A percentile compares a stretch with the other conserved stretches of the same genome.
These are phyloP conservation scores for Nannoperca australis DNA, from an alignment of 2,797 vertebrate genomes.

Conservation along the genomic window DNA sequence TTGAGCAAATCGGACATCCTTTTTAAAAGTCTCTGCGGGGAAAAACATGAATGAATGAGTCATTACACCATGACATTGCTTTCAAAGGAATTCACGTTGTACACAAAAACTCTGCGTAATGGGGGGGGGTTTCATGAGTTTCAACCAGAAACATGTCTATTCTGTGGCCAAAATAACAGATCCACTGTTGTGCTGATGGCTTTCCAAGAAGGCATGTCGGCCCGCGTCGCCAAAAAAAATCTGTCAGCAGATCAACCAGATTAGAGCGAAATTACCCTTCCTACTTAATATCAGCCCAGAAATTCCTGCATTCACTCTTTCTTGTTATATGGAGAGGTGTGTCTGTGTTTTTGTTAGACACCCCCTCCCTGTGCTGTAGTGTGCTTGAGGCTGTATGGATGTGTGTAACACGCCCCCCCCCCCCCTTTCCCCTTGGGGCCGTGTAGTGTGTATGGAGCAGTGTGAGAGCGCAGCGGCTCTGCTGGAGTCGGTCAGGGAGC, in stretches of 20 bases:
- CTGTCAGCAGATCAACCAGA: slow-evolving; percentile 10
- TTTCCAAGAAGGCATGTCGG: background rate
- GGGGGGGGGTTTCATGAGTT: background rate
- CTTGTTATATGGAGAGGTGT: slow-evolving; percentile 27
- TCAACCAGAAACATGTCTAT: background rate
- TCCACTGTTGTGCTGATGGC: background rate
- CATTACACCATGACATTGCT: background rate
- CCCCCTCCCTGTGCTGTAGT: slow-evolving; percentile 31
- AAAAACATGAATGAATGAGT: slow-evolving; percentile 21
- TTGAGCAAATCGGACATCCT: background rate
- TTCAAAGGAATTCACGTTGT: background rate
- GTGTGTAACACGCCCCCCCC: slow-evolving; percentile 75
- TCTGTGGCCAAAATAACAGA: background rate
- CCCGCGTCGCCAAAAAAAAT: slow-evolving; percentile 3
- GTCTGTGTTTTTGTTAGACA: slow-evolving; percentile 45
- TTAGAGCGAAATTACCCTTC: background rate
- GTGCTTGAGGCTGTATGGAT: slow-evolving; percentile 33
- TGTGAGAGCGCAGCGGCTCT: slow-evolving; percentile 98
- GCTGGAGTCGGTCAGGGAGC: slow-evolving; percentile 99
- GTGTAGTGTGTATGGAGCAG: slow-evolving; percentile 89
- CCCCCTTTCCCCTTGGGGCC: slow-evolving; percentile 74
- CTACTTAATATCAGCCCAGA: background rate
- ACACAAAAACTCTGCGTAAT: background rate
- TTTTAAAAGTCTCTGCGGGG: background rate
- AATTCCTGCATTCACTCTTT: slow-evolving; percentile 6